These are phyloP conservation scores for Plebejus melissa DNA, from an alignment of 2,888 invertebrate genomes.

Conservation along the genomic window DNA sequence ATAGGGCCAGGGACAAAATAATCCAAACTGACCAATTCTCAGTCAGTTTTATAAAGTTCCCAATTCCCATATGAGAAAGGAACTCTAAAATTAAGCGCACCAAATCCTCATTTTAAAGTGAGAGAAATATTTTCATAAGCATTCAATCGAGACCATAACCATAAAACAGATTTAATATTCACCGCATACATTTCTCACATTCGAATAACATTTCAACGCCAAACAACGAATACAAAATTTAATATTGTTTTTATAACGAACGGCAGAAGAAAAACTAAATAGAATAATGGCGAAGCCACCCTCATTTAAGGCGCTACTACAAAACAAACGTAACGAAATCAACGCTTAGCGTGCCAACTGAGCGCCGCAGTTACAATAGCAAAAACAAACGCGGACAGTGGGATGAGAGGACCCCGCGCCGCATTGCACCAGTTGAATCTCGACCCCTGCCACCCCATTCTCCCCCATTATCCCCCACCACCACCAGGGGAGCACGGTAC, in stretches of 20 bases:
- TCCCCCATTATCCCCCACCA: conserved; percentile 36
- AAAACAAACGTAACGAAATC: conserved; percentile 56
- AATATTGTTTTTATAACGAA: conserved; percentile 38
- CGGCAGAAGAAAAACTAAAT: conserved; percentile 40
- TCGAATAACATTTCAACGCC: conserved; percentile 10
- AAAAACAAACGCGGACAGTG: conserved; percentile 55
- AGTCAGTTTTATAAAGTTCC: neutral
- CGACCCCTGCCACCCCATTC: conserved; percentile 48
- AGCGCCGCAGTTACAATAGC: conserved; percentile 51
- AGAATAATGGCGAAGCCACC: conserved; percentile 44
- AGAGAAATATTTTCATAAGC: neutral
- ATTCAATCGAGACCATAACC: neutral
- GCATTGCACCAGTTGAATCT: conserved; percentile 79
- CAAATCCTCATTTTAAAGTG: neutral
- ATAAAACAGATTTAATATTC: neutral
- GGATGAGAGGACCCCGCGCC: conserved; percentile 62
- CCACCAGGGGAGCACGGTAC: conserved; percentile 46
- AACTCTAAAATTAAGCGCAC: neutral
- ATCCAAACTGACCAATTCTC: neutral
- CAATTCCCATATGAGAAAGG: neutral
- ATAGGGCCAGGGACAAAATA: neutral
- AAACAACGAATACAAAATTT: conserved; percentile 40
- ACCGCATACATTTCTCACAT: conserved; percentile 13
- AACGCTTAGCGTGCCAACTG: conserved; percentile 54
- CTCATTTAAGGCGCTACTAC: conserved; percentile 48